Base-by-base conservation (phyloP, 2,888 invertebrate genomes). In the Ceriagrion tenellum region DNA sequence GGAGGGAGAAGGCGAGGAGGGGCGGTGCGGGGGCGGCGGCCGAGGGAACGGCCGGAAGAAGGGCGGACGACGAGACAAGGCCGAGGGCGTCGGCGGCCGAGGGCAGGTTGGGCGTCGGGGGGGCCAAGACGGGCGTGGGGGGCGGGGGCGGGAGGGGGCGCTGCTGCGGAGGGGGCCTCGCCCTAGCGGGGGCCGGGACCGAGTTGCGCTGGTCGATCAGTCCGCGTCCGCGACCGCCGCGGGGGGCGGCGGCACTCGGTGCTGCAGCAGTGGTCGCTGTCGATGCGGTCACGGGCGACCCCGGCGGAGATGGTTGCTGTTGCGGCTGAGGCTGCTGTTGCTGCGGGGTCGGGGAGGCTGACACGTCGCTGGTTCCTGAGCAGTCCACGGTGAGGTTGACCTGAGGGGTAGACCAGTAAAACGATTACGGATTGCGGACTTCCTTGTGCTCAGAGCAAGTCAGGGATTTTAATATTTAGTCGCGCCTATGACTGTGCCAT, bases 341-440 rank as follows among this genome's bases (percentile, higher is more conserved):
- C 23, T 56, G 95, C 18, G 69, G 69, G 12, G 63, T 63, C 8
- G 69, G 35, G 40, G 91, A 23, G 20, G 63, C 16, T 8, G 63
- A 81, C 35, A 81, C 91, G 91, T 91, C 91, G 26, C 63, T 40
- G 63, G 63, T 91, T 23, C 63, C 47, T 18, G 96, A 96, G 96
- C 97, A 97, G 96, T 97, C 97, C 91, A 97, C 96, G 23, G 97
- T 97, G 95, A 97, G 96, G 96, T 97, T 97, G 95, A 97, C 97
- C 97, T 97, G 96, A 0, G 95, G 89, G 26, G 2, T 47, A 47
- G 47, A 59, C 18, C 18, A 59, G 23, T 59, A 16, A 16, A 16
- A 16, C 59, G 12, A 20, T 59, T 95, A 95, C 74, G 55, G 47
- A 90, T 30, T 23, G 47, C 2, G 47, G 2, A 47, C 8, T 47